Percentiles rank a stretch among this genome's conserved stretches.
Conservation (phyloP, 64 coral and sea anemone species). For the Acropora yongei region DNA sequence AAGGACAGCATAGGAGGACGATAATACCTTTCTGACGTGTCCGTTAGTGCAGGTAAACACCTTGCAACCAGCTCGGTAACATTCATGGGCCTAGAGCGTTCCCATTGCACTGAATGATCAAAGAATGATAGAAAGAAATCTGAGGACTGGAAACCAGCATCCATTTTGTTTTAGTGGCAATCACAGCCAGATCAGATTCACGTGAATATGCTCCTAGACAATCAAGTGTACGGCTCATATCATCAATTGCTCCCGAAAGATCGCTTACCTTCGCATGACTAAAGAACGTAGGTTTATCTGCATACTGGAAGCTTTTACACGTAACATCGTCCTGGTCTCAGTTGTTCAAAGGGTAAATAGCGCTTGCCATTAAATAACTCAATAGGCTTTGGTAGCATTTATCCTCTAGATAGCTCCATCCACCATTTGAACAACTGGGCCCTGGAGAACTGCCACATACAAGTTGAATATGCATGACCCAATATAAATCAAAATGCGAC, state of each 20-base stretch:
- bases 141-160: not conserved
- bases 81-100: too few species aligned
- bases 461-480: conserved; percentile 13
- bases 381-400: too few species aligned
- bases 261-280: not conserved
- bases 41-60: conserved; percentile 19
- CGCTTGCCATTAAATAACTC: too few species aligned
- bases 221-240: not conserved
- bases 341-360: too few species aligned
- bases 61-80: conserved; percentile 40
- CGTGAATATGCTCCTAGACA: not conserved
- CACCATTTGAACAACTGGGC: too few species aligned
- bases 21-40: not conserved
- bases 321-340: not conserved
- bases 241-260: not conserved
- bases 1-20: not conserved
- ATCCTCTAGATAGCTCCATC: too few species aligned
- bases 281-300: conserved; percentile 20
- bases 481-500: conserved; percentile 23
- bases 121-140: too few species aligned
- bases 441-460: conserved; percentile 19
- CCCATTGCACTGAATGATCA: too few species aligned
- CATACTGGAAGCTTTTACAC: not conserved
- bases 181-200: too few species aligned
- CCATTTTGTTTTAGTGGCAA: too few species aligned